Evolutionary conservation across 1,140 invertebrate genomes (phyloP), one percentile per base, ranked within the genome.

Genomic region (Varroa destructor): DNA sequence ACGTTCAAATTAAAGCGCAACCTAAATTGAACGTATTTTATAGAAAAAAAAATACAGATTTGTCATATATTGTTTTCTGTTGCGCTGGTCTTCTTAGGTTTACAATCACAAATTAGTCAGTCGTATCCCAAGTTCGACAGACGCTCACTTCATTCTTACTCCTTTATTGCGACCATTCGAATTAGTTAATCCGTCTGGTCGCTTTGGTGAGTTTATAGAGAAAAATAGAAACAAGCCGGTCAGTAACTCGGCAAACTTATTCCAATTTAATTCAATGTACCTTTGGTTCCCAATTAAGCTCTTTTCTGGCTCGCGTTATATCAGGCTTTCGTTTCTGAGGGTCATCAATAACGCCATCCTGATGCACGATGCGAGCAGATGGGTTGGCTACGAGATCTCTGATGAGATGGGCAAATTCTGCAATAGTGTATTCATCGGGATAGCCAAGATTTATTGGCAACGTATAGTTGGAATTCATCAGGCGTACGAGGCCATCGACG

Each of bases 381-480:
- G 6, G 77, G 78, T 75, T 74, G 82, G 83, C 81, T 43, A 85
- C 80, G 71, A 83, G 71, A 71, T 89, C 84, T 78, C 88, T 89
- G 73, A 99, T 98, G 74, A 95, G 91, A 56, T 84, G 79, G 0
- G 96, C 95, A 83, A 99, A 98, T 79, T 98, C 88, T 84, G 89
- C 85, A 76, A 99, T 98, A 0, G 91, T 91, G 79, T 97, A 89
- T 81, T 99, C 97, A 46, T 93, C 90, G 1, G 97, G 96, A 84
- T 99, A 99, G 43, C 97, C 97, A 72, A 99, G 81, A 82, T 99
- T 99, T 0, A 99, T 86, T 37, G 97, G 96, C 75, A 86, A 83
- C 0, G 90, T 88, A 78, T 91, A 96, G 82, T 96, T 97, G 46
- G 90, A 92, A 55, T 87, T 86, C 96, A 99, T 99, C 40, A 99